These are phyloP conservation scores for Pseudanteris insignis DNA, from an alignment of 2,888 invertebrate genomes.

Conservation along the genomic window DNA sequence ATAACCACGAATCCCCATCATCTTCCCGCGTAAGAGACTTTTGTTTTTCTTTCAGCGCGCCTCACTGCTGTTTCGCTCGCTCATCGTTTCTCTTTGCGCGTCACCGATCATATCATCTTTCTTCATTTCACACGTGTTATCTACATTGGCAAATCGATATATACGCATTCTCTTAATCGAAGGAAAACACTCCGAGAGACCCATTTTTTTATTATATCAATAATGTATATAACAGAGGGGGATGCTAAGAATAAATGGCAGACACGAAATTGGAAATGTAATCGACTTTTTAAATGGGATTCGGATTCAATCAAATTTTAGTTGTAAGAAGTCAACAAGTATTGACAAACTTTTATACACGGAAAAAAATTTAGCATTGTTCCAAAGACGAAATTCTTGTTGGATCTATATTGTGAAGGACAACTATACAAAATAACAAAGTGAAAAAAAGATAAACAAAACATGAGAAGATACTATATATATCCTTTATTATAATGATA, in stretches of 20 bases:
- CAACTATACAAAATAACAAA: no score
- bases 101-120: slow-evolving; percentile 29
- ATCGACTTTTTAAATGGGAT: slow-evolving; percentile 3
- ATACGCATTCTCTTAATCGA: slow-evolving; percentile 58
- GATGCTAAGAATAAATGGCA: not conserved
- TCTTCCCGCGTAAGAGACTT: slow-evolving; percentile 34
- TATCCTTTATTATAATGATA: no score
- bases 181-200: slow-evolving; percentile 58
- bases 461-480: no score
- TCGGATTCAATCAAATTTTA: not conserved
- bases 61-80: not conserved
- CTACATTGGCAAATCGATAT: slow-evolving; percentile 51
- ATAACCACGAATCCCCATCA: slow-evolving; percentile 55
- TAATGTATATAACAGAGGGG: slow-evolving; percentile 3
- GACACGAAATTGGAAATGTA: slow-evolving; percentile 13
- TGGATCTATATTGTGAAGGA: no score
- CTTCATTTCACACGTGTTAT: slow-evolving; percentile 40
- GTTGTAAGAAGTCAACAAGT: no score
- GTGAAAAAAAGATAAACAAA: no score
- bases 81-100: not conserved
- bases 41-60: slow-evolving; percentile 27
- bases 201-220: slow-evolving; percentile 51
- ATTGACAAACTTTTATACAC: no score
- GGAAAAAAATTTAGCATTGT: no score
- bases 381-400: no score